Conservation (phyloP, 2,888 invertebrate species). For the Quadroppia sp. region DNA sequence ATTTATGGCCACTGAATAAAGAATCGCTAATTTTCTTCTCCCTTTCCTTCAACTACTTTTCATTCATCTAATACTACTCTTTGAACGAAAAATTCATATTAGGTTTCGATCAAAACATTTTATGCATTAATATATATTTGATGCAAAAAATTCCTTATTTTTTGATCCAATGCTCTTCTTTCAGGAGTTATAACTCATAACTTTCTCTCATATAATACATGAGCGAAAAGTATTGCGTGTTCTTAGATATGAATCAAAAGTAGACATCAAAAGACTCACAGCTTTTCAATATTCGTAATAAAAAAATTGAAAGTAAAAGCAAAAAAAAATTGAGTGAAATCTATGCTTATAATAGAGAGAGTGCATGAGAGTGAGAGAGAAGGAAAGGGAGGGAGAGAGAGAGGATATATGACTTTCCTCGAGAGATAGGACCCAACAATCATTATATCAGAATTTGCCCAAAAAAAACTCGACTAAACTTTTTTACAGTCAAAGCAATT, state of each 20-base stretch:
- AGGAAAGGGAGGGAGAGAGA: too few relatives aligned
- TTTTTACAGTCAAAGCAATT: neutral
- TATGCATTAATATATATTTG: neutral
- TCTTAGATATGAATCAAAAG: conserved; percentile 9
- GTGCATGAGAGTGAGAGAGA: too few relatives aligned
- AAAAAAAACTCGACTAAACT: neutral
- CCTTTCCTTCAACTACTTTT: neutral
- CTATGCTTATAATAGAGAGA: too few relatives aligned
- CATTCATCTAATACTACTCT: too few relatives aligned
- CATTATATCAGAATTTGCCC: conserved; percentile 15
- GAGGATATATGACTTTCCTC: neutral
- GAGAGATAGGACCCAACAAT: neutral
- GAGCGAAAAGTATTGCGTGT: conserved; percentile 11
- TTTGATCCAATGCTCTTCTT: neutral
- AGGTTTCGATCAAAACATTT: conserved; percentile 3
- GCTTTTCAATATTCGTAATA: conserved; percentile 1
- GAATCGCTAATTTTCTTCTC: conserved; percentile 26
- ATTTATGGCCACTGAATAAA: conserved; percentile 7
- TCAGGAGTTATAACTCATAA: neutral
- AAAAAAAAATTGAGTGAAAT: too few relatives aligned
- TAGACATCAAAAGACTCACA: conserved; percentile 7
- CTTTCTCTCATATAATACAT: neutral
- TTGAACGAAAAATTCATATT: neutral
- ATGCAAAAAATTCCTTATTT: neutral
- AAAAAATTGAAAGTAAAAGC: neutral